Evolutionary conservation across 1,140 invertebrate species (phyloP).

Genomic region (Campoletis sonorensis): DNA sequence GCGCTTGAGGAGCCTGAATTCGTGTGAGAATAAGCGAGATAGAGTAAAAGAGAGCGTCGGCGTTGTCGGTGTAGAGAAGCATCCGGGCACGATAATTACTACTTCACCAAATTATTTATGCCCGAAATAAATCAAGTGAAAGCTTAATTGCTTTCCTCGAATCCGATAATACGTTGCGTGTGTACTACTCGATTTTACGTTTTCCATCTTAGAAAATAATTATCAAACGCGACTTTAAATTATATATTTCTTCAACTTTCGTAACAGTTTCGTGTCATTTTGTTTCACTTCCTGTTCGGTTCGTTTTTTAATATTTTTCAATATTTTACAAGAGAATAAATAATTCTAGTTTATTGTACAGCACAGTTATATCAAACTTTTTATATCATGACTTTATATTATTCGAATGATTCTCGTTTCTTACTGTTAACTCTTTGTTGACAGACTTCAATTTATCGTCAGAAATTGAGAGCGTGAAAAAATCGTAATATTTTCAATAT

Average conservation of each 20-base stretch:
- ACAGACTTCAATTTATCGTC: too few relatives aligned
- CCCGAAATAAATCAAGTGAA: conserved; percentile 71
- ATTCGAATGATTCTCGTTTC: too few relatives aligned
- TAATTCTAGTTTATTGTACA: too few relatives aligned
- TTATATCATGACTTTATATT: too few relatives aligned
- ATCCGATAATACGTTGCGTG: conserved; percentile 60
- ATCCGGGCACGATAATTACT: conserved; percentile 69
- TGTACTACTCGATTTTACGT: conserved; percentile 53
- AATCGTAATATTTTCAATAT: too few relatives aligned
- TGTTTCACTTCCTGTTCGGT: too few relatives aligned
- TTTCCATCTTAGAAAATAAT: conserved; percentile 12
- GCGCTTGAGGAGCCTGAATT: neutral
- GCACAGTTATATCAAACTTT: too few relatives aligned
- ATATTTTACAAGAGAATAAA: too few relatives aligned
- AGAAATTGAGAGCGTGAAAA: too few relatives aligned
- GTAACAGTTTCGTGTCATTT: neutral
- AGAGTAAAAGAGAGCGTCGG: conserved; percentile 17
- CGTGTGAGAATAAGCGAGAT: conserved; percentile 30
- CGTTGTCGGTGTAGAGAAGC: conserved; percentile 30
- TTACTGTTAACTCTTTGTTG: too few relatives aligned
- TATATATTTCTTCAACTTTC: neutral
- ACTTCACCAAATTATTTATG: conserved; percentile 74
- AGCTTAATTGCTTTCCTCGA: conserved; percentile 71
- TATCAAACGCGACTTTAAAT: conserved; percentile 33
- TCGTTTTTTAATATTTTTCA: neutral